Evolutionary conservation across 2,797 vertebrate genomes (phyloP), one percentile per base, ranked within the genome.

Genomic region (Pseudochaenichthys georgianus): DNA sequence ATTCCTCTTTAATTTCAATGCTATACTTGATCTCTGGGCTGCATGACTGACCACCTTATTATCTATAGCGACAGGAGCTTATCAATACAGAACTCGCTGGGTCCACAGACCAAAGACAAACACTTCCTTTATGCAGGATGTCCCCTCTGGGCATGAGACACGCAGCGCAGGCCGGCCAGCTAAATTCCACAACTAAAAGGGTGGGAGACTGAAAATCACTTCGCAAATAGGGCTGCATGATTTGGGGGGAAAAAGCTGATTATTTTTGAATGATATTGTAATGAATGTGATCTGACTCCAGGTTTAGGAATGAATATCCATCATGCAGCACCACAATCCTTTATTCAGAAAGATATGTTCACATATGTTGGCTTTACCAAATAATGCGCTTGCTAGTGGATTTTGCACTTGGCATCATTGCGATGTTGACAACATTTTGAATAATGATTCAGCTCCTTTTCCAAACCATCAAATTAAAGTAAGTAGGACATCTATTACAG

Each of bases 1-100:
- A 97, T 95, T 94, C 92, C 88, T 94, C 92, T 93, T 94, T 90
- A 92, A 95, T 96, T 96, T 96, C 95, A 92, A 94, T 94, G 95
- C 95, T 96, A 96, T 96, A 97, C 93, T 95, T 93, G 96, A 97
- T 97, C 96, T 95, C 94, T 93, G 70, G 85, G 94, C 93, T 96
- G 96, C 96, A 96, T 96, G 96, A 96, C 95, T 96, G 96, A 96
- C 93, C 95, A 94, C 93, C 94, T 96, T 95, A 96, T 97, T 96
- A 96, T 95, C 93, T 95, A 95, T 95, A 94, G 89, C 85, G 94
- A 94, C 93, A 94, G 93, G 89, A 88, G 93, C 92, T 95, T 94
- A 94, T 95, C 94, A 82, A 91, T 84, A 81, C 87, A 91, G 78
- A 91, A 94, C 48, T 58, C 82, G 83, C 89, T 79, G 86, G 94